Evolutionary conservation across 2,888 invertebrate species (phyloP), one percentile per base, ranked within the genome.

Genomic region (Oligia latruncula): DNA sequence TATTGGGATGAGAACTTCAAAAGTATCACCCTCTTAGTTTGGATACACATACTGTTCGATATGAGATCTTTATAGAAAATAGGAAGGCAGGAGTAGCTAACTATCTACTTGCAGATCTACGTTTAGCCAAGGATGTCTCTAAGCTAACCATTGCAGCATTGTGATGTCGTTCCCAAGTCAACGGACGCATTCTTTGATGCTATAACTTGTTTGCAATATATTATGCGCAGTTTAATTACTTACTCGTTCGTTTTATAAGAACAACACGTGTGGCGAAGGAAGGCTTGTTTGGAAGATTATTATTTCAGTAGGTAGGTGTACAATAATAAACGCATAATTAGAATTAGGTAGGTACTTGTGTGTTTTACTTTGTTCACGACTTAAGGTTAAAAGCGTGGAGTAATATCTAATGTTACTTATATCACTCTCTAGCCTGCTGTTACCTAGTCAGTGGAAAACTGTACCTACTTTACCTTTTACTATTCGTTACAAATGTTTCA

Each of bases 201-300:
- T 78, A 68, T 78, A 80, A 78, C 79, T 78, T 76, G 79, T 84
- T 82, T 74, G 74, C 70, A 75, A 71, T 86, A 77, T 78, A 85
- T 86, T 88, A 88, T 65, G 78, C 80, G 74, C 74, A 83, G 77
- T 83, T 76, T 77, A 82, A 88, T 82, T 80, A 80, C 79, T 78
- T 81, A 75, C 66, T 74, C 58, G 46, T 81, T 80, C 62, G 68
- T 81, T 85, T 85, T 80, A 76, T 73, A 81, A 87, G 74, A 89
- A 79, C 43, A 77, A 79, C 87, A 85, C 73, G 83, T 76, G 81
- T 76, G 49, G 71, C 64, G 49, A 66, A 84, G 81, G 83, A 81
- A 80, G 75, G 77, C 74, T 67, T 82, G 67, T 84, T 78, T 73
- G 66, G 66, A 78, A 71, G 79, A 78, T 82, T 46, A 75, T 71